Evolutionary conservation across 2,888 invertebrate genomes (phyloP).

Genomic region (Phania funesta): DNA sequence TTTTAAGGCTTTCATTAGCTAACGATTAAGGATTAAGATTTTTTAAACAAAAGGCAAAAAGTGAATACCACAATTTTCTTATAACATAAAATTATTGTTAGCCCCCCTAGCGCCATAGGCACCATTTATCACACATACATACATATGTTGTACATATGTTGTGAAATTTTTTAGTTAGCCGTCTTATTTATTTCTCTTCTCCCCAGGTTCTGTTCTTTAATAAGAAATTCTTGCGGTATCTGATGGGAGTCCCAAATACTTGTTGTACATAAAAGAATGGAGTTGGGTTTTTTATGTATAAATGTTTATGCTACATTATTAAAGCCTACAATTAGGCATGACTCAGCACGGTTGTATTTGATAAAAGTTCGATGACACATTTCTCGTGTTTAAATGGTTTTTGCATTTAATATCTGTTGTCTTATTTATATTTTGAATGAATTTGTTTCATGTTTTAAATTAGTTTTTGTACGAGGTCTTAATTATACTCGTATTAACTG

Average conservation of each 20-base stretch:
- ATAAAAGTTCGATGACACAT: conserved; percentile 37
- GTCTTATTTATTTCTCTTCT: not conserved
- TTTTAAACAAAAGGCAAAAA: too few relatives aligned
- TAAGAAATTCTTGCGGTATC: not conserved
- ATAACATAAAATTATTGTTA: too few relatives aligned
- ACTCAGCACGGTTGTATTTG: conserved; percentile 20
- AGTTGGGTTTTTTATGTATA: not conserved
- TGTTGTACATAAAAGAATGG: not conserved
- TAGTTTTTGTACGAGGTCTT: not conserved
- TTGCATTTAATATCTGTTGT: not conserved
- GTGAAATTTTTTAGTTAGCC: not conserved
- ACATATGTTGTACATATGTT: not conserved
- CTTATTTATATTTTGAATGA: conserved; percentile 18
- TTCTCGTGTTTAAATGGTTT: conserved; percentile 13
- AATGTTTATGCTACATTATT: not conserved
- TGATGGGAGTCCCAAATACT: not conserved
- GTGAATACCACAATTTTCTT: too few relatives aligned
- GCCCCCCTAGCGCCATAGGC: too few relatives aligned
- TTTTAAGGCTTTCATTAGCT: too few relatives aligned
- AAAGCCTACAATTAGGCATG: conserved; percentile 23
- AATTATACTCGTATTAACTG: not conserved
- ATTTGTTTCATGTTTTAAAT: conserved; percentile 14
- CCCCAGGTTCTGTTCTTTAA: not conserved
- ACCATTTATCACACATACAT: too few relatives aligned
- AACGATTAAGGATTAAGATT: too few relatives aligned